Percentiles rank a stretch among this genome's conserved stretches.
phyloP scores from a whole-genome alignment of 2,113 vertebrate species.

The Oenanthe melanoleuca region DNA sequence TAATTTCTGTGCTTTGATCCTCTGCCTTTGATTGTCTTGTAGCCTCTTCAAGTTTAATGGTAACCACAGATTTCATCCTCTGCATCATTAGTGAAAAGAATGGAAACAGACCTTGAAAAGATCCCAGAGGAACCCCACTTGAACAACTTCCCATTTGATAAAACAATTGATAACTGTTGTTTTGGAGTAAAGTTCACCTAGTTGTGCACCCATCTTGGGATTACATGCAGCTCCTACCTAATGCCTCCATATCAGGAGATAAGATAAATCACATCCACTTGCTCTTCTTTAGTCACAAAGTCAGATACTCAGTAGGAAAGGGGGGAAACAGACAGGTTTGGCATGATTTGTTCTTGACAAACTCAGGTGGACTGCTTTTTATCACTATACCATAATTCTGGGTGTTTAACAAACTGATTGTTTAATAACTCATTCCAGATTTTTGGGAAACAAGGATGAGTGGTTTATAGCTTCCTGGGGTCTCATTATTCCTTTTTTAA shows the following conservation, averaged over 20 bases:
- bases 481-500: conserved; percentile 30
- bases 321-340: not conserved
- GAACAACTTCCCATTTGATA: conserved; percentile 53
- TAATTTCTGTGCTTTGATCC: not conserved
- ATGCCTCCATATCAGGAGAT: not conserved
- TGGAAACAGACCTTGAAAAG: conserved; percentile 24
- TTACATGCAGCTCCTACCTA: not conserved
- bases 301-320: not conserved
- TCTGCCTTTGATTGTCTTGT: not conserved
- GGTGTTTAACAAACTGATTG: conserved; percentile 19
- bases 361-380: conserved; percentile 41
- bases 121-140: conserved; percentile 1
- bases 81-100: conserved; percentile 26
- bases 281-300: not conserved
- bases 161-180: conserved; percentile 38
- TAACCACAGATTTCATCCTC: conserved; percentile 26
- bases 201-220: not conserved
- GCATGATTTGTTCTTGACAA: conserved; percentile 21
- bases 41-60: not conserved
- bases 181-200: conserved; percentile 5
- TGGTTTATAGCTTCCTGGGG: conserved; percentile 59
- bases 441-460: conserved; percentile 18
- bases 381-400: not conserved
- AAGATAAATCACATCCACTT: conserved; percentile 6
- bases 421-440: conserved; percentile 52